phyloP scores from a whole-genome alignment of 1,140 invertebrate genomes.

The Arctopsyche grandis region DNA sequence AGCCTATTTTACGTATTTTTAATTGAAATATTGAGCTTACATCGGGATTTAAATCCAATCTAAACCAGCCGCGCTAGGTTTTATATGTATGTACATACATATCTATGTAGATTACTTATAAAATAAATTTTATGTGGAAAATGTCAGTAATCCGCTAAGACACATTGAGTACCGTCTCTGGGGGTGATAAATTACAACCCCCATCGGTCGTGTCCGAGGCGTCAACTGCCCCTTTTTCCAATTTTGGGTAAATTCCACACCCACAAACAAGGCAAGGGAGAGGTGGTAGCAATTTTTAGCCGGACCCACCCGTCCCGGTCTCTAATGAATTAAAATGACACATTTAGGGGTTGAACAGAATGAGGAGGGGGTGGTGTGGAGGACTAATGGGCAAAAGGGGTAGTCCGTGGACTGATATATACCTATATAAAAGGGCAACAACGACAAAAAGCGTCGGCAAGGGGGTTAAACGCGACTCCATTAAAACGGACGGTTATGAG shows the following conservation, averaged over 20 bases:
- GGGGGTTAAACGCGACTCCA: conserved; percentile 38
- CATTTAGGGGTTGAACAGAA: conserved; percentile 35
- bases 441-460: conserved; percentile 12
- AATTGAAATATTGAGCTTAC: too few relatives aligned
- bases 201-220: conserved; percentile 9
- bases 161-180: conserved; percentile 22
- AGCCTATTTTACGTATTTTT: too few relatives aligned
- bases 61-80: too few relatives aligned
- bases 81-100: too few relatives aligned
- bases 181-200: conserved; percentile 45
- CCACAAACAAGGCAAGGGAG: conserved; percentile 33
- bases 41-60: too few relatives aligned
- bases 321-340: conserved; percentile 53
- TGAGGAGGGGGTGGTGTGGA: background rate
- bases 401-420: background rate
- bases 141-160: conserved; percentile 23
- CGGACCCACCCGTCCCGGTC: conserved; percentile 26
- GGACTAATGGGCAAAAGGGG: conserved; percentile 10
- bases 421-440: background rate
- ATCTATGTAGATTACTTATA: too few relatives aligned
- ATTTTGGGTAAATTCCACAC: conserved; percentile 37
- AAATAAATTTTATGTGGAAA: background rate
- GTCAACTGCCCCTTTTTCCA: conserved; percentile 37
- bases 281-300: conserved; percentile 26
- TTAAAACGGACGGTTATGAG: conserved; percentile 34